Evolutionary conservation across 2,888 invertebrate species (phyloP).

Genomic region (Tuberolachnus salignus): DNA sequence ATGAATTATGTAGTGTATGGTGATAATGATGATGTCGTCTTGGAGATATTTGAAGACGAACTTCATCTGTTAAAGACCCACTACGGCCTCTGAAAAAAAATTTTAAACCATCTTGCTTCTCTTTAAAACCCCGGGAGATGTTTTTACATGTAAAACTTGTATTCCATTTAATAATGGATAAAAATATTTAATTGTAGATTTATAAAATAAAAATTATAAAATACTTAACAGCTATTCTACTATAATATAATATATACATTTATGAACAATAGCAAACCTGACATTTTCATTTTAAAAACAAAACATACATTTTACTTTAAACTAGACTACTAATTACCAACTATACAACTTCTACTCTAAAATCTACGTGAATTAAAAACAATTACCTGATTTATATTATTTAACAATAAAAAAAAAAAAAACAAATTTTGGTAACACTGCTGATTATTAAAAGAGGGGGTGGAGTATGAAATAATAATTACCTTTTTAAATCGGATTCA

Average conservation of each 20-base stretch:
- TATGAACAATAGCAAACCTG: conserved; percentile 10
- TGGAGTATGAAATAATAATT: conserved; percentile 14
- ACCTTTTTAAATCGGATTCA: conserved; percentile 56
- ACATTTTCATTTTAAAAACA: conserved; percentile 7
- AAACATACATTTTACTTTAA: conserved; percentile 10
- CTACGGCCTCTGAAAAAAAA: conserved; percentile 55
- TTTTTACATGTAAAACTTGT: not conserved
- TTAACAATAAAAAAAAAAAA: conserved; percentile 2
- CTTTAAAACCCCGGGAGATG: not conserved
- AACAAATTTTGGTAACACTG: conserved; percentile 8
- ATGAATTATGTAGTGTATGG: conserved; percentile 34
- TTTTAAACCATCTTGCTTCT: conserved; percentile 20
- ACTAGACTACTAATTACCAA: conserved; percentile 27
- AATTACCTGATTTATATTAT: conserved; percentile 26
- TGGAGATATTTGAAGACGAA: conserved; percentile 50
- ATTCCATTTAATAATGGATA: not conserved
- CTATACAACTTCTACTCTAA: conserved; percentile 33
- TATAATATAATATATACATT: not conserved
- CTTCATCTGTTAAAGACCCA: conserved; percentile 53
- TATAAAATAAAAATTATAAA: not conserved
- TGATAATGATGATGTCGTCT: conserved; percentile 50
- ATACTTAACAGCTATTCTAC: too few relatives aligned
- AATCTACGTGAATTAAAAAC: conserved; percentile 8
- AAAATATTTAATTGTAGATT: conserved; percentile 4
- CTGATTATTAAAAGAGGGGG: not conserved